A percentile compares a stretch with the other conserved stretches of the same genome.
These are phyloP conservation scores for Nebria salina DNA, from an alignment of 2,888 invertebrate genomes.

Conservation along the genomic window DNA sequence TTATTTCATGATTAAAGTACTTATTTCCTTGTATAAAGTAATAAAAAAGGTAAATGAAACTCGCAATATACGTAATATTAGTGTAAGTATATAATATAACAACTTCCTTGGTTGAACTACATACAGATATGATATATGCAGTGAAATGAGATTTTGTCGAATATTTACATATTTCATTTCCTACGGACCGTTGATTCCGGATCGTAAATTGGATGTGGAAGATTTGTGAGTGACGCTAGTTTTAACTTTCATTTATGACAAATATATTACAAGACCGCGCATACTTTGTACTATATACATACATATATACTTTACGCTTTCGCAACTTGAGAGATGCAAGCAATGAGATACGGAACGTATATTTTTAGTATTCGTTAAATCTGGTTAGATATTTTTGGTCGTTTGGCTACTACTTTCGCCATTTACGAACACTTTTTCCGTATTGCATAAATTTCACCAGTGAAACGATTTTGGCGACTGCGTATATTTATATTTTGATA, in stretches of 20 bases:
- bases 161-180: background rate
- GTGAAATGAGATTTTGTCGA: background rate
- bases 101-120: background rate
- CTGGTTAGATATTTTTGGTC: background rate
- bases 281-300: background rate
- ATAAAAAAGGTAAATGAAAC: too few species aligned
- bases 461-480: constrained; percentile 31
- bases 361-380: constrained; percentile 8
- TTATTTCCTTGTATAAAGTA: too few species aligned
- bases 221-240: background rate
- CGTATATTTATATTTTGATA: constrained; percentile 40
- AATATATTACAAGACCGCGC: background rate
- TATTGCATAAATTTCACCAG: constrained; percentile 34
- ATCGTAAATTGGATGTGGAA: background rate
- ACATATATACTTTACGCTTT: background rate
- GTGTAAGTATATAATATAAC: too few species aligned
- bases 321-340: background rate
- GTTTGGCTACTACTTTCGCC: background rate
- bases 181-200: background rate
- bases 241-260: background rate
- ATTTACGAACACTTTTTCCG: constrained; percentile 34
- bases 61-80: too few species aligned
- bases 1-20: too few species aligned
- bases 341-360: constrained; percentile 1
- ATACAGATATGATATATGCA: background rate